These are phyloP conservation scores for Luidia sarsii DNA, from an alignment of 53 echinoderm and acorn worm genomes.

Conservation along the genomic window DNA sequence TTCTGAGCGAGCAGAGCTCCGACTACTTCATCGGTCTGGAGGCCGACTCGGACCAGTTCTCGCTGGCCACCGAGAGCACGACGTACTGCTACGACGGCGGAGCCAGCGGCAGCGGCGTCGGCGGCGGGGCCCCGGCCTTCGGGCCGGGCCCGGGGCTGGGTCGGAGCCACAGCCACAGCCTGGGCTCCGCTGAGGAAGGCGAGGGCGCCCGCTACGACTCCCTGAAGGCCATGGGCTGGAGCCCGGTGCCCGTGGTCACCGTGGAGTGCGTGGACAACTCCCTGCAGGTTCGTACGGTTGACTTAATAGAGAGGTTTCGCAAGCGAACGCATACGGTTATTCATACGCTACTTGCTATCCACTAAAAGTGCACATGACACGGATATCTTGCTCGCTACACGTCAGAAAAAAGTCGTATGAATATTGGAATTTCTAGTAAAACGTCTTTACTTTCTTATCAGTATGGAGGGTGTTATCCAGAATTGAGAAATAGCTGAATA, in stretches of 20 bases:
- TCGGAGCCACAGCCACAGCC: not conserved
- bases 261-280: conserved; percentile 16
- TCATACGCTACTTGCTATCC: too few relatives aligned
- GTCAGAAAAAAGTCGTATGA: too few relatives aligned
- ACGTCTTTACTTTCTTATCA: too few relatives aligned
- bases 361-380: too few relatives aligned
- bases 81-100: conserved; percentile 9
- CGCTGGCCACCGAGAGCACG: not conserved
- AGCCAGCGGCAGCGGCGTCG: not conserved
- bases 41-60: conserved; percentile 34
- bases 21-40: conserved; percentile 84
- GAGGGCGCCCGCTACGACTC: conserved; percentile 2
- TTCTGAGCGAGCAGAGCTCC: conserved; percentile 66
- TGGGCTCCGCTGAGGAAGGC: too few relatives aligned
- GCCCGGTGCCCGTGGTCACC: conserved; percentile 11
- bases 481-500: too few relatives aligned
- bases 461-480: too few relatives aligned
- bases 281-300: too few relatives aligned
- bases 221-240: not conserved
- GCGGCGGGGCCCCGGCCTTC: not conserved
- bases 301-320: too few relatives aligned
- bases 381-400: too few relatives aligned
- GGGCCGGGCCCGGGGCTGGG: not conserved
- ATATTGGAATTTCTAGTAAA: too few relatives aligned
- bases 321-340: too few relatives aligned